These are phyloP conservation scores for Galeopterus variegatus DNA, from an alignment of 2,113 vertebrate genomes.

Conservation along the genomic window DNA sequence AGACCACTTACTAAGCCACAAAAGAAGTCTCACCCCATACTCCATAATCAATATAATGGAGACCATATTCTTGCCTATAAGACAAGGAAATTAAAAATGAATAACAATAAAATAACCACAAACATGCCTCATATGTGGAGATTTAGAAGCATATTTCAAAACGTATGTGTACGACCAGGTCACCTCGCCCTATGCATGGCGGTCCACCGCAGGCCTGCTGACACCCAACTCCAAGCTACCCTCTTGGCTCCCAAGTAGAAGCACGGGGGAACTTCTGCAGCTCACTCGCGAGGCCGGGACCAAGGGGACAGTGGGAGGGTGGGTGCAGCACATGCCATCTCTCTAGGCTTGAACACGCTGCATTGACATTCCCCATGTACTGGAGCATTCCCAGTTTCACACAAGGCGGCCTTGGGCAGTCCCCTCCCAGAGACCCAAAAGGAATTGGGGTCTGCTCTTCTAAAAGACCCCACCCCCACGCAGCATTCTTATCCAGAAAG, in stretches of 20 bases:
- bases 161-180: not conserved
- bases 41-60: not conserved
- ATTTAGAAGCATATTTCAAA: not conserved
- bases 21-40: not conserved
- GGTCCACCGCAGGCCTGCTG: not conserved
- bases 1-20: not conserved
- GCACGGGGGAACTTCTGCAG: not conserved
- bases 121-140: not conserved
- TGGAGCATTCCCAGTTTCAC: no score
- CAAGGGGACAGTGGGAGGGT: not conserved
- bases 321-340: fast-evolving
- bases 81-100: not conserved
- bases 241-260: not conserved
- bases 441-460: not conserved
- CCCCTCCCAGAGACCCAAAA: not conserved
- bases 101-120: not conserved
- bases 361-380: not conserved
- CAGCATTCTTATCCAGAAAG: not conserved
- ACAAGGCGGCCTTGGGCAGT: not conserved
- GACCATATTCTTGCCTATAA: not conserved
- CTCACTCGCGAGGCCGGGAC: not conserved
- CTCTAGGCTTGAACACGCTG: not conserved
- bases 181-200: not conserved
- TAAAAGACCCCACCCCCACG: not conserved
- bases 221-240: not conserved